These are phyloP conservation scores for Chloromyia formosa DNA, from an alignment of 2,888 invertebrate genomes.

Conservation along the genomic window DNA sequence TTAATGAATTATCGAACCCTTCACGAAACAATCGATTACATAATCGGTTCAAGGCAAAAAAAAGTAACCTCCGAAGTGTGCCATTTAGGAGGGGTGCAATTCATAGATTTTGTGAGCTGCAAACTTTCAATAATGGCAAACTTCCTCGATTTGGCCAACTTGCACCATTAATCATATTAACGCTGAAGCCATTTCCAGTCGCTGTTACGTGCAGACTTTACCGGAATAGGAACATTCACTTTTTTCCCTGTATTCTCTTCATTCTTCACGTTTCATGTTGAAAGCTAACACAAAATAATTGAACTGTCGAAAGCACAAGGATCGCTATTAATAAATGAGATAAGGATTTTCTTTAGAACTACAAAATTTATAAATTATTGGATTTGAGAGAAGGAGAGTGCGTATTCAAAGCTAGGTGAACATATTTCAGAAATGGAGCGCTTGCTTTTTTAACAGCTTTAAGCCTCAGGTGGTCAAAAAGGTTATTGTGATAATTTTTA, in stretches of 20 bases:
- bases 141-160: conserved; percentile 29
- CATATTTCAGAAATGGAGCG: too few species aligned
- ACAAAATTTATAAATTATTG: too few species aligned
- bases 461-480: too few species aligned
- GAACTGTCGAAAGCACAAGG: conserved; percentile 14
- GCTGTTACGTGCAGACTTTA: background rate
- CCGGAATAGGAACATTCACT: background rate
- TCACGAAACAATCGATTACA: too few species aligned
- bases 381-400: too few species aligned
- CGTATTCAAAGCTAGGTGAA: background rate
- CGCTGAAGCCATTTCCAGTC: conserved; percentile 22
- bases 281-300: background rate
- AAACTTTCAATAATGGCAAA: conserved; percentile 27
- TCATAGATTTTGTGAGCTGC: background rate
- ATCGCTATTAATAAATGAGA: conserved; percentile 5
- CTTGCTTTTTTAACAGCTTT: too few species aligned
- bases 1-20: too few species aligned
- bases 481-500: too few species aligned
- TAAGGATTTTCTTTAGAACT: background rate
- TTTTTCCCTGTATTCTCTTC: background rate
- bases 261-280: too few species aligned
- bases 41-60: too few species aligned
- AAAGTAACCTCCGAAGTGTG: too few species aligned
- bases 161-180: conserved; percentile 35
- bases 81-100: too few species aligned